Conservation (phyloP, 2,113 vertebrate species). For the Mesoclemmys tuberculata region DNA sequence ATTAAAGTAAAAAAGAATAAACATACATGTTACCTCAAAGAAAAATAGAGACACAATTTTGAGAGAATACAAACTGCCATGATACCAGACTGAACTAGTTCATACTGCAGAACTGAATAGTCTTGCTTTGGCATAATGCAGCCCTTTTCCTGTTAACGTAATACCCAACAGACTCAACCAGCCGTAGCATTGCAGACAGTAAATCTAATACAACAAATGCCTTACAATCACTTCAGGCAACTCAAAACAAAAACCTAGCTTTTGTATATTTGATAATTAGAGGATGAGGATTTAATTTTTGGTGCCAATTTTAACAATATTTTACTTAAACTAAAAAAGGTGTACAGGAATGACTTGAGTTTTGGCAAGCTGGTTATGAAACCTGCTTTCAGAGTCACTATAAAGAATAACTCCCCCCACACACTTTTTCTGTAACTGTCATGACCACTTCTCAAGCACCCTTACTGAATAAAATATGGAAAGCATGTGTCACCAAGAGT, state of each 20-base stretch:
- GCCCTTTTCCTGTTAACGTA: background rate
- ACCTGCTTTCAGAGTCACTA: background rate
- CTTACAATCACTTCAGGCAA: background rate
- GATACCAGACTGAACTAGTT: conserved; percentile 17
- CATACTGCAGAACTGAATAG: conserved; percentile 19
- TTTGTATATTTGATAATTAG: background rate
- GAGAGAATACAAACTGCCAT: conserved; percentile 8
- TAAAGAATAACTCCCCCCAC: background rate
- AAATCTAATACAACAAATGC: background rate
- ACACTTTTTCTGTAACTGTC: background rate
- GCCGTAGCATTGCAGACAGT: background rate
- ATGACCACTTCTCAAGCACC: background rate
- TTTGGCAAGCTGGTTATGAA: background rate
- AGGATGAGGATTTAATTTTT: background rate
- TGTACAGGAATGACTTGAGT: background rate
- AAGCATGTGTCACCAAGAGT: background rate
- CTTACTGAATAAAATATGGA: background rate
- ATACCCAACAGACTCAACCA: background rate
- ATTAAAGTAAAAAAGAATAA: background rate
- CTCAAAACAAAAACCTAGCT: background rate
- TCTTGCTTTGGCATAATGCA: background rate
- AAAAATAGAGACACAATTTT: conserved; percentile 1
- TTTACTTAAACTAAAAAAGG: background rate
- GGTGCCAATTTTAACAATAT: background rate
- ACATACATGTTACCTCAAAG: background rate